Percentiles rank a stretch among this genome's conserved stretches.
Evolutionary conservation across 2,888 invertebrate species (phyloP).

Genomic region (Sericinus montela): DNA sequence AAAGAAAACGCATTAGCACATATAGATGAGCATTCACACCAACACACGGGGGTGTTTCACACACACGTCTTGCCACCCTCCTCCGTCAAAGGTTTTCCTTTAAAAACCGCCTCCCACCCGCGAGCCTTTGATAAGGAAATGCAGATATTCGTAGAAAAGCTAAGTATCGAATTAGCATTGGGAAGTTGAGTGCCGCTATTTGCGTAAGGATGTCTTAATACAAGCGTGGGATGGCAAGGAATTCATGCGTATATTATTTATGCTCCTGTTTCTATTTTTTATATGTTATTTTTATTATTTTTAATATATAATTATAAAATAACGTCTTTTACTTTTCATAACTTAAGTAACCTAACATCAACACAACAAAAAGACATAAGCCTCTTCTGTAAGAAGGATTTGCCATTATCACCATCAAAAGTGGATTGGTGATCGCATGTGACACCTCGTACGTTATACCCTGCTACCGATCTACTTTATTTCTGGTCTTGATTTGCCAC

Average conservation of each 20-base stretch:
- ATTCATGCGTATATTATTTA: slow-evolving; percentile 6
- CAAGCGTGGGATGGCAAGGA: slow-evolving; percentile 21
- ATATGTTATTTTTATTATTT: too few relatives aligned
- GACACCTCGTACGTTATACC: too few relatives aligned
- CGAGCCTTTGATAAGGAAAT: slow-evolving; percentile 76
- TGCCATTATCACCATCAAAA: too few relatives aligned
- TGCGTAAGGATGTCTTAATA: slow-evolving; percentile 56
- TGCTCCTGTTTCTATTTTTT: background rate
- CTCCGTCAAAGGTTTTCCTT: slow-evolving; percentile 41
- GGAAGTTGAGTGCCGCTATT: slow-evolving; percentile 52
- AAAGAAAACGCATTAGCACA: slow-evolving; percentile 80
- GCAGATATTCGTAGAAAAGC: slow-evolving; percentile 77
- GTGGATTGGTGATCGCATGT: too few relatives aligned
- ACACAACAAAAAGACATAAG: too few relatives aligned
- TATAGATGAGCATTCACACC: slow-evolving; percentile 74
- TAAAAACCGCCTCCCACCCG: slow-evolving; percentile 60
- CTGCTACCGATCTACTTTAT: too few relatives aligned
- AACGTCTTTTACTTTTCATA: too few relatives aligned
- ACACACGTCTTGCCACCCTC: slow-evolving; percentile 53
- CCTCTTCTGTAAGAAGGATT: too few relatives aligned
- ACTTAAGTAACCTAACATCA: too few relatives aligned
- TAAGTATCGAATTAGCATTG: slow-evolving; percentile 71
- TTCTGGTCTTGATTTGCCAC: too few relatives aligned
- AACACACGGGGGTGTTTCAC: slow-evolving; percentile 76
- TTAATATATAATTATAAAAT: too few relatives aligned